Evolutionary conservation across 2,113 vertebrate species (phyloP).

Genomic region (Opisthocomus hoazin): DNA sequence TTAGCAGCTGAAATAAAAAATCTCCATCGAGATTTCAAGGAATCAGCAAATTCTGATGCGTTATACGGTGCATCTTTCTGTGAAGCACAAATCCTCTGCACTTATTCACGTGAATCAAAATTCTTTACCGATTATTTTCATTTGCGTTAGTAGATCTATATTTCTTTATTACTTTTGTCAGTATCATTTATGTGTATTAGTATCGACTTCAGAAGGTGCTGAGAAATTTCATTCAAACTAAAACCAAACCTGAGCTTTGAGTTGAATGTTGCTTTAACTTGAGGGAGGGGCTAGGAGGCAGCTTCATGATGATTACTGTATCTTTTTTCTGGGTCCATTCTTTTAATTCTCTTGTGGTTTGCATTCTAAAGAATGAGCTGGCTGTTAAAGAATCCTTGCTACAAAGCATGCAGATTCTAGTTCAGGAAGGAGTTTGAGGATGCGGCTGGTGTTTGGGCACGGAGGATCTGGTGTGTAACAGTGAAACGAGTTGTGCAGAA

Average conservation of each 20-base stretch:
- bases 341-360: slow-evolving; percentile 9
- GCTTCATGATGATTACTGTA: background rate
- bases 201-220: background rate
- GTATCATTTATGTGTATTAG: background rate
- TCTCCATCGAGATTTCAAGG: background rate
- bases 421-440: slow-evolving; percentile 44
- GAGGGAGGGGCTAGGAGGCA: background rate
- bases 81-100: background rate
- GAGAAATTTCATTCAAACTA: background rate
- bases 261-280: background rate
- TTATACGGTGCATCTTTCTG: background rate
- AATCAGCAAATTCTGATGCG: accelerated
- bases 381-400: slow-evolving; percentile 52
- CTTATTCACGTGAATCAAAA: background rate
- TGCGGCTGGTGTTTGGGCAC: background rate
- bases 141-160: background rate
- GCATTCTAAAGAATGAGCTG: slow-evolving; percentile 53
- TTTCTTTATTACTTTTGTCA: background rate
- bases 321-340: background rate
- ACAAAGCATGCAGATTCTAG: slow-evolving; percentile 77
- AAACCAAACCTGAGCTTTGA: background rate
- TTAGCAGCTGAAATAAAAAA: background rate
- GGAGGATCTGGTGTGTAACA: background rate
- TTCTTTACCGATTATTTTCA: background rate
- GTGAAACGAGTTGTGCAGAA: background rate